Percentiles rank a stretch among this genome's conserved stretches.
Evolutionary conservation across 2,888 invertebrate species (phyloP).

Genomic region (Frankliniella fusca): DNA sequence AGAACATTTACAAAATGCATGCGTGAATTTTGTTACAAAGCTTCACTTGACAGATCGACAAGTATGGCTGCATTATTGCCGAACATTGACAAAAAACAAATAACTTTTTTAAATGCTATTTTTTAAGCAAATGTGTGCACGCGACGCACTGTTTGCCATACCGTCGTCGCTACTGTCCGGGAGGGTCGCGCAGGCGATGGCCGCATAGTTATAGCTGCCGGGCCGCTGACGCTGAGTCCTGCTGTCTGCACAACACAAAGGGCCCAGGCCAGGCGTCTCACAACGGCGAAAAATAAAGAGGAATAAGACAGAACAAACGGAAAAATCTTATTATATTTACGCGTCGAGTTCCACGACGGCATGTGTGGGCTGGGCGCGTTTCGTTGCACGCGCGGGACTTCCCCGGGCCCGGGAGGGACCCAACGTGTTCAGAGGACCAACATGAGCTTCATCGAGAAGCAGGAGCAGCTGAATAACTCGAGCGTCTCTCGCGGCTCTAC

Average conservation of each 20-base stretch:
- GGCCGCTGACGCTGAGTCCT: neutral
- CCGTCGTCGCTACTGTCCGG: slow-evolving; percentile 14
- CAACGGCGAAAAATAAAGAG: neutral
- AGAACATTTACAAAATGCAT: no score
- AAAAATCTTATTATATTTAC: neutral
- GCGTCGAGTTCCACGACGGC: neutral
- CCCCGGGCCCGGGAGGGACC: neutral
- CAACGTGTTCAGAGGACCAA: neutral
- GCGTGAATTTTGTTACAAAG: no score
- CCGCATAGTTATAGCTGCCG: slow-evolving; percentile 8
- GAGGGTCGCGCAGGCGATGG: slow-evolving; percentile 18
- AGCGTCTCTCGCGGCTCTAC: no score
- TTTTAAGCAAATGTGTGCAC: neutral
- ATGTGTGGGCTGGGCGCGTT: neutral
- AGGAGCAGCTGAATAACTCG: no score
- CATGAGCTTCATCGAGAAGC: no score
- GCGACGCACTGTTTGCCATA: neutral
- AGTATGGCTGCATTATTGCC: no score
- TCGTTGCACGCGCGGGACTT: neutral
- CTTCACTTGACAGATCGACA: no score
- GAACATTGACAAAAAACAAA: no score
- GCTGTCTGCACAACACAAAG: slow-evolving; percentile 19
- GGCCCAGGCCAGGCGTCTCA: neutral
- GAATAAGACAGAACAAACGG: neutral
- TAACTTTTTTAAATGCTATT: no score